phyloP scores from a whole-genome alignment of 2,113 vertebrate genomes.

The Vimba vimba region DNA sequence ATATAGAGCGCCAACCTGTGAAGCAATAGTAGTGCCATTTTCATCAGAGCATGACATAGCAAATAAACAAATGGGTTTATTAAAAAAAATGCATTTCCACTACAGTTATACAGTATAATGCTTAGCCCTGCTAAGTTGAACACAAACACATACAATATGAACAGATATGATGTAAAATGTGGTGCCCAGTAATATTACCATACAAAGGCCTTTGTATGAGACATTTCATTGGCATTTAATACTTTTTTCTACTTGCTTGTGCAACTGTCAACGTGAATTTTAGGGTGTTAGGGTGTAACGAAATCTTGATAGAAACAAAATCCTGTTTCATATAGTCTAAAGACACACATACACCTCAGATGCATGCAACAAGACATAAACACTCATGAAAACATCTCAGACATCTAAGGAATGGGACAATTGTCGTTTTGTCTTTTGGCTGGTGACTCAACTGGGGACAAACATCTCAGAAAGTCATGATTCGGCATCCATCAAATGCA shows the following conservation, averaged over 20 bases:
- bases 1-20: background rate
- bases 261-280: slow-evolving; percentile 6
- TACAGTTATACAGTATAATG: slow-evolving; percentile 27
- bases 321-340: slow-evolving; percentile 36
- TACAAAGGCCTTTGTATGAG: slow-evolving; percentile 27
- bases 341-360: slow-evolving; percentile 45
- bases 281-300: background rate
- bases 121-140: slow-evolving; percentile 32
- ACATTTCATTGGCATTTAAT: slow-evolving; percentile 37
- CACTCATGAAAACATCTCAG: slow-evolving; percentile 27
- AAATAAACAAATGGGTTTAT: slow-evolving; percentile 31
- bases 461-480: slow-evolving; percentile 41
- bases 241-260: slow-evolving; percentile 13
- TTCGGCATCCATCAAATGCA: background rate
- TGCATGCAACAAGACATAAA: slow-evolving; percentile 32
- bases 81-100: slow-evolving; percentile 27
- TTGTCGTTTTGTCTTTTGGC: slow-evolving; percentile 69
- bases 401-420: slow-evolving; percentile 62
- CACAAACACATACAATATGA: slow-evolving; percentile 3
- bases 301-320: slow-evolving; percentile 13
- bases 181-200: slow-evolving; percentile 25
- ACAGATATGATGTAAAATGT: background rate
- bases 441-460: slow-evolving; percentile 68
- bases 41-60: slow-evolving; percentile 14
- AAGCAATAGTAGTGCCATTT: slow-evolving; percentile 29